Base-by-base conservation (phyloP, 1,140 invertebrate genomes). In the Drosophila arawakana region DNA sequence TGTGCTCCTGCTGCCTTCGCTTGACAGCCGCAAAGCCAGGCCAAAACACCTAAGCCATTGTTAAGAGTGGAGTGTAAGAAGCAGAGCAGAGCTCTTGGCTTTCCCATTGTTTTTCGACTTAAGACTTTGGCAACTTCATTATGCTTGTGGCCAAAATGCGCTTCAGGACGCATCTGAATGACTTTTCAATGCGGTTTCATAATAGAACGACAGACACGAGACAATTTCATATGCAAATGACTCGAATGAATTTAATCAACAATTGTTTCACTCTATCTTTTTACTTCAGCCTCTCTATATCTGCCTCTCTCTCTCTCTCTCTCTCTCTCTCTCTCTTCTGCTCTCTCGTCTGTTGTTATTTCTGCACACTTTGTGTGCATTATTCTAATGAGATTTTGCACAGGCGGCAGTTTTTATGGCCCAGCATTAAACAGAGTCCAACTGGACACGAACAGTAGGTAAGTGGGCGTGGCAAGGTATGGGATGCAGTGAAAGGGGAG, bases 191-290 rank as follows among this genome's bases (percentile, higher is more conserved):
- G 84, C 78, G 80, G 66, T 78, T 77, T 72, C 72, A 74, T 81
- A 89, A 89, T 78, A 75, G 81, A 89, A 78, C 68, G 54, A 65
- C 21, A 34, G 18, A n/a, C 76, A 30, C 25, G 62, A 89, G 85
- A 89, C 84, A 84, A 84, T 84, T 88, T 74, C 80, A 75, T 89
- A 89, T 89, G 84, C 84, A 89, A 89, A 89, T 89, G 74, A 78
- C 84, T 83, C 73, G 75, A 88, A 84, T 89, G 84, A 81, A 89
- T 89, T 89, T 89, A 89, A 89, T 89, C 84, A 89, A 89, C 84
- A 89, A 89, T 89, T 89, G 84, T 89, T 49, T 83, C 50, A 1
- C 18, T 50, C 49, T 47, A 46, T 52, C 67, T 76, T 50, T 73
- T 34, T 46, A 21, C 15, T 15, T 10, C 7, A 43, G 57, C 11